These are phyloP conservation scores for Drosophila multiciliata DNA, from an alignment of 2,888 invertebrate species.

Conservation along the genomic window DNA sequence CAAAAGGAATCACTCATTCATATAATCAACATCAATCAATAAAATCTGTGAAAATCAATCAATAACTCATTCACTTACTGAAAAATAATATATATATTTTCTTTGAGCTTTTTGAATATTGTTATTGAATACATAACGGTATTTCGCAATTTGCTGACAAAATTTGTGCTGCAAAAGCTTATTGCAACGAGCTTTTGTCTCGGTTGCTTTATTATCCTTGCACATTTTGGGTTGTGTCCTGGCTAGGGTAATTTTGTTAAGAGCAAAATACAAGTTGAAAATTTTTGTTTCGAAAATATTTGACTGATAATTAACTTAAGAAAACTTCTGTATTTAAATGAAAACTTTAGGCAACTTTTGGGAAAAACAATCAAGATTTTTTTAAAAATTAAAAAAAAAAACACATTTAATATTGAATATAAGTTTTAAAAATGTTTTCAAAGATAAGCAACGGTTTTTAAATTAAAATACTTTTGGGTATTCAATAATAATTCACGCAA, in stretches of 20 bases:
- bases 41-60: background rate
- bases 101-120: background rate
- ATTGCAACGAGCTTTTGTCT: constrained; percentile 33
- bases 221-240: constrained; percentile 20
- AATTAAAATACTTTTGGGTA: background rate
- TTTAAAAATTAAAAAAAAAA: background rate
- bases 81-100: background rate
- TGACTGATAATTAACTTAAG: background rate
- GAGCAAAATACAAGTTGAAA: background rate
- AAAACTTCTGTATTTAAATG: background rate
- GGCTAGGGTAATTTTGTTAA: constrained; percentile 2
- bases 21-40: no score
- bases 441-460: background rate
- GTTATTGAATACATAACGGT: background rate
- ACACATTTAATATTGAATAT: background rate
- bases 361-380: background rate
- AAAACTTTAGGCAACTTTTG: background rate
- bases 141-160: background rate
- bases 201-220: background rate
- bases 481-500: background rate
- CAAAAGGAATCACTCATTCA: background rate
- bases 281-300: background rate
- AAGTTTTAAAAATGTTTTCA: background rate
- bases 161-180: background rate
- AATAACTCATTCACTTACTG: background rate